Base-by-base conservation (phyloP, 2,888 invertebrate species). In the Drosophila niveifrons region DNA sequence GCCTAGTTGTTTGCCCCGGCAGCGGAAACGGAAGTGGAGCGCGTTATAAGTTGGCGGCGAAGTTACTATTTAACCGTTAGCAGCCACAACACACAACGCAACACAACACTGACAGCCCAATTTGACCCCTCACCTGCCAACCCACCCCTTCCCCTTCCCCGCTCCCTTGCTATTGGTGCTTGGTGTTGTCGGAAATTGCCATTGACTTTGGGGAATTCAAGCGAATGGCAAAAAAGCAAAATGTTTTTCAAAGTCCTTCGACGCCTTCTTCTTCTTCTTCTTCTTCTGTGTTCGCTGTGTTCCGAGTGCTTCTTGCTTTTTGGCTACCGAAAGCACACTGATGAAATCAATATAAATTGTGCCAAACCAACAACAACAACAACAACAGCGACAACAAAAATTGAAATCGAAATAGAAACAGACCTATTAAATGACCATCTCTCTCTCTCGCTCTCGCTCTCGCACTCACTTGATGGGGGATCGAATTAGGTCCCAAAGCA, bases 41-140 rank as follows among this genome's bases (percentile, higher is more conserved):
- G 65, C 68, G 63, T 72, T 80, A 82, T 72, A 84, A 80, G 82
- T 80, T 80, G 75, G 64, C 73, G 78, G 69, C 78, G 18, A 58
- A 78, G 75, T 71, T 81, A 65, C 69, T 62, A 82, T 74, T 82
- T 70, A 80, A 71, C 63, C 72, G 70, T 67, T 69, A 59, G 69
- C 72, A 62, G 70, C 58, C 65, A 68, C 64, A 58, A 39, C 64
- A 53, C 64, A 53, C 23, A 23, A 2, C 17, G 2, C 17, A 17
- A 17, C 23, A 23, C 23, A 23, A 36, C 34, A 53, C 55, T 52
- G 76, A 58, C 78, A 76, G 64, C 28, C 66, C 72, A 75, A 77
- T 74, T 75, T 56, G 64, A 51, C n/a, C 2, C 17, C 46, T 15
- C 51, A 41, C 44, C 11, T 10, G 10, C 10, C 17, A 13, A 13